Evolutionary conservation across 2,888 invertebrate genomes (phyloP), one percentile per base, ranked within the genome.

Genomic region (Luperina nickerlii): DNA sequence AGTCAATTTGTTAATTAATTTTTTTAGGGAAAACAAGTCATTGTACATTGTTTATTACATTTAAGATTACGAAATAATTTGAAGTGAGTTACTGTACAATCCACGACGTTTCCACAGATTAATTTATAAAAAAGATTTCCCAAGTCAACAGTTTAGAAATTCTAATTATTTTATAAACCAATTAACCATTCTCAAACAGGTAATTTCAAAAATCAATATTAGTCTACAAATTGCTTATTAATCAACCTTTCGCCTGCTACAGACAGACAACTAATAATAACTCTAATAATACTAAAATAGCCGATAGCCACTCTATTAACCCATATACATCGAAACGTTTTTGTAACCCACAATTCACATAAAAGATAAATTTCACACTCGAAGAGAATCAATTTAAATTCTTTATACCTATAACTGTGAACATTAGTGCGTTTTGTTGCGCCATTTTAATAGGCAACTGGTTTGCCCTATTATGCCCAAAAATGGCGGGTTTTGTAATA

Each of bases 401-500:
- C 90, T 86, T 89, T 76, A 32, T 74, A 82, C 82, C 88, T 87
- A 88, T 89, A 87, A 87, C 84, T 69, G 66, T 57, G 73, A 65
- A 75, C 73, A 85, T 84, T 84, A 80, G 84, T 84, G 32, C 65
- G 72, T 83, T 87, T 70, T 68, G 80, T 81, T 70, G 66, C 54
- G 73, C 77, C 82, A 76, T 79, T 82, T 78, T 82, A 87, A 85
- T 79, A 78, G 75, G 38, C 51, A 79, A 82, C 86, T 69, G 42
- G 82, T 84, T 45, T 72, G 63, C 54, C 27, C 71, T 57, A 79
- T 90, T 88, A 83, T 84, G 81, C 75, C 91, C 89, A 88, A 91
- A 91, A 90, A 91, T 88, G 92, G 91, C 74, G 68, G 62, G 73
- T 85, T 88, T 87, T 87, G 85, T 87, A 85, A 91, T 90, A 89